phyloP scores from a whole-genome alignment of 2,888 invertebrate species.

The Carpatolechia fugitivella region DNA sequence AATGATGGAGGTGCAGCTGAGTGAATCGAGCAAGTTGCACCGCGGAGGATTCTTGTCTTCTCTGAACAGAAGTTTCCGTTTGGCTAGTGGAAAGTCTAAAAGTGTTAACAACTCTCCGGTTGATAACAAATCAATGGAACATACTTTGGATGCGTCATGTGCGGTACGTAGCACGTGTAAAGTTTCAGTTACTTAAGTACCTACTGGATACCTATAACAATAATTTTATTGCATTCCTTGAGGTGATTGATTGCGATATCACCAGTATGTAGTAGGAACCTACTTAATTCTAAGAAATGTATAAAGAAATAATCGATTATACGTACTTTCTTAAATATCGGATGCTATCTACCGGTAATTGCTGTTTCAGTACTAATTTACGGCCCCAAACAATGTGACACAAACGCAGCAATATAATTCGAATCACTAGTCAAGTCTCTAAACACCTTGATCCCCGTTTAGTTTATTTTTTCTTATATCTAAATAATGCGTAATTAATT shows the following conservation, averaged over 20 bases:
- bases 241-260: not conserved
- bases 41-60: conserved; percentile 70
- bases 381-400: too few relatives aligned
- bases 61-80: conserved; percentile 70
- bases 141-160: conserved; percentile 46
- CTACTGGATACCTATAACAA: not conserved
- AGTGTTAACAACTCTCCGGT: conserved; percentile 46
- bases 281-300: too few relatives aligned
- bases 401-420: too few relatives aligned
- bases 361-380: too few relatives aligned
- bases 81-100: conserved; percentile 55
- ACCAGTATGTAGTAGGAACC: not conserved
- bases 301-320: too few relatives aligned
- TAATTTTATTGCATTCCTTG: not conserved
- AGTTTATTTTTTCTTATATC: too few relatives aligned
- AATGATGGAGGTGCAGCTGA: conserved; percentile 67
- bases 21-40: conserved; percentile 66
- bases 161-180: conserved; percentile 49
- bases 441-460: too few relatives aligned
- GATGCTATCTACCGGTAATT: too few relatives aligned
- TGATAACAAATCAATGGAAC: conserved; percentile 51
- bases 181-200: too few relatives aligned
- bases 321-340: too few relatives aligned
- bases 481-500: too few relatives aligned
- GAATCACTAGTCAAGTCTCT: too few relatives aligned